Evolutionary conservation across 2,113 vertebrate species (phyloP).

Genomic region (Prunella himalayana): DNA sequence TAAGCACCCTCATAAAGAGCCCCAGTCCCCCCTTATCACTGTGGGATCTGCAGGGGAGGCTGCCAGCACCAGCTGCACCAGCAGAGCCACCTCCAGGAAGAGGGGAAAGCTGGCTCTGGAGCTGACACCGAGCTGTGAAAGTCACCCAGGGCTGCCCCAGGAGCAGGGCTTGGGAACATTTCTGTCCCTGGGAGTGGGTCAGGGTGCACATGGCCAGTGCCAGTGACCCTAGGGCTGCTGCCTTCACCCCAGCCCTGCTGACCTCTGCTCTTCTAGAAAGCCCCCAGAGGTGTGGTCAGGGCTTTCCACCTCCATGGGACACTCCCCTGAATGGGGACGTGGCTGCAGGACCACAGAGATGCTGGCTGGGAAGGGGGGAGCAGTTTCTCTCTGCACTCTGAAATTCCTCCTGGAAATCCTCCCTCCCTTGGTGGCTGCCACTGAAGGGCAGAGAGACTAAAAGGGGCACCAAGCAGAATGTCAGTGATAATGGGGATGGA

Average conservation of each 20-base stretch:
- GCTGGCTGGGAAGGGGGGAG: background rate
- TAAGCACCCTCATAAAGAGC: constrained; percentile 67
- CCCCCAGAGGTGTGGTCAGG: background rate
- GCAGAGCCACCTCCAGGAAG: background rate
- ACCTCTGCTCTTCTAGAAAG: background rate
- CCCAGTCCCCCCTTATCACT: constrained; percentile 17
- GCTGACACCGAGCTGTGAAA: background rate
- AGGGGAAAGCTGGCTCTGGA: background rate
- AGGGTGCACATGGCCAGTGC: background rate
- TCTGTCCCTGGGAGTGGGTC: fast-evolving
- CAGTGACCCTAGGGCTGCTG: background rate
- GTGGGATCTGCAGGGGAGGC: constrained; percentile 40
- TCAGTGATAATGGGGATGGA: background rate
- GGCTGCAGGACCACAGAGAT: background rate
- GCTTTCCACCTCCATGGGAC: background rate
- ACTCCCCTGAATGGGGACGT: background rate
- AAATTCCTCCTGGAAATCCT: background rate
- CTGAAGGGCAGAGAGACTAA: background rate
- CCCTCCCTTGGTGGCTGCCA: background rate
- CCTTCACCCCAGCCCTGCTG: background rate
- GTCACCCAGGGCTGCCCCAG: background rate
- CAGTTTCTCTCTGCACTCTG: background rate
- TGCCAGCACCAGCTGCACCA: constrained; percentile 51
- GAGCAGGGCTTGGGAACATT: background rate
- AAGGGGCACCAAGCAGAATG: background rate